Conservation (phyloP, 2,113 vertebrate genomes). For the Microtus pennsylvanicus region DNA sequence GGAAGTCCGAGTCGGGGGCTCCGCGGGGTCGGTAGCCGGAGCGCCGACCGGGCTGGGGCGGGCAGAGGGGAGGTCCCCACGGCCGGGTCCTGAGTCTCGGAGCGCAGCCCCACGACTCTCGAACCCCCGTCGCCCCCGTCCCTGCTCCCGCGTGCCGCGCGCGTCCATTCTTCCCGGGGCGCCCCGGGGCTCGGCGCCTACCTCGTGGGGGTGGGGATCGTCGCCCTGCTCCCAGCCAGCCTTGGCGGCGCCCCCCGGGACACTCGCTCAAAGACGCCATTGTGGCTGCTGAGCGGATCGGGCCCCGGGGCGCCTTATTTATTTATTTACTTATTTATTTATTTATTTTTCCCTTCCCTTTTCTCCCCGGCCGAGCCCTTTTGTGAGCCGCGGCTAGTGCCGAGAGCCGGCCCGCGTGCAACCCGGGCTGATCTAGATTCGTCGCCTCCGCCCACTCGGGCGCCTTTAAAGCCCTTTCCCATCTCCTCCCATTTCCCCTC, state of each 20-base stretch:
- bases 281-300: slow-evolving; percentile 86
- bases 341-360: not conserved
- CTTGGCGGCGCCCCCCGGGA: slow-evolving; percentile 63
- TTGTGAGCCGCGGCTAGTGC: slow-evolving; percentile 62
- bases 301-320: slow-evolving; percentile 82
- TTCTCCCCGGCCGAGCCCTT: slow-evolving; percentile 21
- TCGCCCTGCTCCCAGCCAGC: slow-evolving; percentile 10
- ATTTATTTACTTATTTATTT: not conserved
- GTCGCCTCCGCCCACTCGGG: slow-evolving; percentile 66
- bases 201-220: not conserved
- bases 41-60: not conserved
- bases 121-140: not conserved
- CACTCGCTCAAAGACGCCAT: slow-evolving; percentile 90
- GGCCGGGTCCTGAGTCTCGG: slow-evolving; percentile 13
- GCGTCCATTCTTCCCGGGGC: slow-evolving; percentile 52
- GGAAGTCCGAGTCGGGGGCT: slow-evolving; percentile 48
- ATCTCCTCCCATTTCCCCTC: slow-evolving; percentile 33
- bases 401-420: not conserved
- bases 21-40: not conserved
- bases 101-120: not conserved
- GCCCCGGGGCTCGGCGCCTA: not conserved
- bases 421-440: slow-evolving; percentile 39
- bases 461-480: slow-evolving; percentile 76
- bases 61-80: slow-evolving; percentile 2
- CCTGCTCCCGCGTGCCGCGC: slow-evolving; percentile 24